These are phyloP conservation scores for Epistrophe grossulariae DNA, from an alignment of 2,888 invertebrate genomes.

Conservation along the genomic window DNA sequence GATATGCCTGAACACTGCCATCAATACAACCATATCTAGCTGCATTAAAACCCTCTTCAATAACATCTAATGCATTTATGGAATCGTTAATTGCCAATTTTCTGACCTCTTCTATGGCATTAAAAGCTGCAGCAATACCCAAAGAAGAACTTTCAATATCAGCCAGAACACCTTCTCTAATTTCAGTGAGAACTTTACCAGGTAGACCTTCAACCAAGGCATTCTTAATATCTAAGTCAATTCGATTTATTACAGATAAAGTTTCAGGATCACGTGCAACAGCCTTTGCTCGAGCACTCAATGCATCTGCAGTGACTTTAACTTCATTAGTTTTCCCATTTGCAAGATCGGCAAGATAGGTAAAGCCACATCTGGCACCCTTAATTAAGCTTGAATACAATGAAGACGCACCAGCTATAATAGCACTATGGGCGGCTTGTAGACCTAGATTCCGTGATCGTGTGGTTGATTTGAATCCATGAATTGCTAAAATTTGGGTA, in stretches of 20 bases:
- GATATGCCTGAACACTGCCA: slow-evolving; percentile 19
- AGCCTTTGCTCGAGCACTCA: background rate
- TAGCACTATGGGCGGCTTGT: slow-evolving; percentile 1
- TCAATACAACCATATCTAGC: background rate
- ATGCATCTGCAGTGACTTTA: background rate
- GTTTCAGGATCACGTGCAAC: background rate
- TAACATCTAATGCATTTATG: slow-evolving; percentile 1
- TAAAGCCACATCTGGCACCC: background rate
- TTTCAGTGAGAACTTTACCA: background rate
- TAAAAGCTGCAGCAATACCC: background rate
- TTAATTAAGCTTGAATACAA: background rate
- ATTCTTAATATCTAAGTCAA: background rate
- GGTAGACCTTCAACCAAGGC: background rate
- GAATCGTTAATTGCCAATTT: background rate
- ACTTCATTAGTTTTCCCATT: background rate
- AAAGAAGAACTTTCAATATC: background rate
- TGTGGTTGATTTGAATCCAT: background rate
- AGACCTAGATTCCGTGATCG: background rate
- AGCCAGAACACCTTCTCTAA: background rate
- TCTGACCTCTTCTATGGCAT: background rate
- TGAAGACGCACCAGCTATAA: background rate
- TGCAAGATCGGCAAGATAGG: background rate
- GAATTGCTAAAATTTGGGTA: background rate
- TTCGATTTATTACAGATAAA: background rate
- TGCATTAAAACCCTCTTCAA: background rate